Percentiles rank a stretch among this genome's conserved stretches.
Conservation (phyloP, 2,113 vertebrate species). For the Phyllostomus discolor region DNA sequence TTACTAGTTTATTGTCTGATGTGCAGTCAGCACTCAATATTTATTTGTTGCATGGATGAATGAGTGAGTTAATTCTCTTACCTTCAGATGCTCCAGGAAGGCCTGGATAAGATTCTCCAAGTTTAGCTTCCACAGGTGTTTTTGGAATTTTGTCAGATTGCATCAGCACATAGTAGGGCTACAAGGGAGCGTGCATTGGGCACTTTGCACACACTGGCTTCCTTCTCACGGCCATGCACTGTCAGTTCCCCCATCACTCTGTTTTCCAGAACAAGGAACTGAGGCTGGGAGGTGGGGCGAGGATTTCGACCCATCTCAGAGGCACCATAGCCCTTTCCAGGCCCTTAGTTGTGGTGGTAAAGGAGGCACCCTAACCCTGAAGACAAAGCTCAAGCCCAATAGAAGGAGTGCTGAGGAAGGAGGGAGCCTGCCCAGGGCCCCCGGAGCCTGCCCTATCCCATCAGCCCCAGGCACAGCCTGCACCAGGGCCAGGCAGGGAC, state of each 20-base stretch:
- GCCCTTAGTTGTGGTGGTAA: neutral
- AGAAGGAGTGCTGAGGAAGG: neutral
- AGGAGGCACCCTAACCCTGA: neutral
- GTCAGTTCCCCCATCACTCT: neutral
- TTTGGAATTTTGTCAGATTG: neutral
- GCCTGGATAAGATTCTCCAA: neutral
- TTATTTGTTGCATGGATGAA: neutral
- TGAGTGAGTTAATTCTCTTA: neutral
- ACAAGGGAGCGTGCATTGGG: neutral
- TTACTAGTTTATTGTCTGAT: neutral
- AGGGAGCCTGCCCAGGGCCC: neutral
- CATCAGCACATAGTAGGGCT: neutral
- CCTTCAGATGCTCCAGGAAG: neutral
- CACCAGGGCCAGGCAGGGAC: neutral
- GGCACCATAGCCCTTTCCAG: neutral
- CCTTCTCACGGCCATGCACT: fast-evolving
- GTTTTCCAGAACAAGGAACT: neutral
- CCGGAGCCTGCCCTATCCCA: fast-evolving
- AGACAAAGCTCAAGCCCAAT: neutral
- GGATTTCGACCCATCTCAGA: neutral
- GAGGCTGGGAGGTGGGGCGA: neutral
- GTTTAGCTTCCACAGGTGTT: neutral
- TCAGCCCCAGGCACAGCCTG: neutral
- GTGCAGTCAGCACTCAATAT: neutral
- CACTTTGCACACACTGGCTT: fast-evolving